Percentiles rank a stretch among this genome's conserved stretches.
phyloP scores from a whole-genome alignment of 2,888 invertebrate genomes.

The Netelia virgata region DNA sequence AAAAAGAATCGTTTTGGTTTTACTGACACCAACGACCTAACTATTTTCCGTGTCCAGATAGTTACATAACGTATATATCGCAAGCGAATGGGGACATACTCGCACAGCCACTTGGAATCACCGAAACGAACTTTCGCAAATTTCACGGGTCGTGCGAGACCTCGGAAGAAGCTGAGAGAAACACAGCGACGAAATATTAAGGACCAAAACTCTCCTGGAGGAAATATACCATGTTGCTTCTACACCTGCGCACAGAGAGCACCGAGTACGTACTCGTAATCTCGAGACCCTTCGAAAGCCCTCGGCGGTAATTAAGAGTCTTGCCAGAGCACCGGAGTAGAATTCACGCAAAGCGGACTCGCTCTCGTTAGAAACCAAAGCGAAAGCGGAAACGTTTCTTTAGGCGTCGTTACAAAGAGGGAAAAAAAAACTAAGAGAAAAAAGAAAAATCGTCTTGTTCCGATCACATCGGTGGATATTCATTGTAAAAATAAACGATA shows the following conservation, averaged over 20 bases:
- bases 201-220: constrained; percentile 47
- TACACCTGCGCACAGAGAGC: constrained; percentile 27
- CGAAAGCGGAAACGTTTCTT: constrained; percentile 40
- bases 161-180: constrained; percentile 54
- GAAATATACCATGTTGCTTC: constrained; percentile 31
- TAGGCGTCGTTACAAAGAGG: constrained; percentile 31
- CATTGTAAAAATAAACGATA: background rate
- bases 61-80: too few relatives aligned
- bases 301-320: constrained; percentile 68
- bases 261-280: constrained; percentile 64
- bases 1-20: too few relatives aligned
- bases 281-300: constrained; percentile 62
- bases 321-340: constrained; percentile 54
- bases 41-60: too few relatives aligned
- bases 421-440: background rate
- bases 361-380: constrained; percentile 45
- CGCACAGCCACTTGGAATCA: constrained; percentile 51
- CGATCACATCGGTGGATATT: background rate
- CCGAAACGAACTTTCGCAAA: constrained; percentile 68
- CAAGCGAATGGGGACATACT: too few relatives aligned
- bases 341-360: constrained; percentile 36
- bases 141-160: constrained; percentile 44
- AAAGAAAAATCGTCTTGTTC: background rate
- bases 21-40: too few relatives aligned
- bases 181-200: constrained; percentile 48